Base-by-base conservation (phyloP, 2,797 vertebrate genomes). In the Enteromius radiatus region DNA sequence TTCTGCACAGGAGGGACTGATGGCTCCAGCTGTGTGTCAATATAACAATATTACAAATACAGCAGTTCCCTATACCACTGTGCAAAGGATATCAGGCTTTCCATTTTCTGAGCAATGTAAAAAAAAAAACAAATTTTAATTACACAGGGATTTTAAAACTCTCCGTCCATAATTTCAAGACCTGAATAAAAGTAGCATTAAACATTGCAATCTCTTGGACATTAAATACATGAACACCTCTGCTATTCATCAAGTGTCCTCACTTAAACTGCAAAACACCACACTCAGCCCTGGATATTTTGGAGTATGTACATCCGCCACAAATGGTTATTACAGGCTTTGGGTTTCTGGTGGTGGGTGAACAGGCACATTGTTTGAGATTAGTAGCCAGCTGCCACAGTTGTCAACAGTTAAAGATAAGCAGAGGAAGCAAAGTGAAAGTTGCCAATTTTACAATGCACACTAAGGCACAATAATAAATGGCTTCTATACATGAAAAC, bases 1-100 rank as follows among this genome's bases (percentile, higher is more conserved):
- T 94, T 97, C 94, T 97, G 96, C 78, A 97, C 96, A 5, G 98
- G 98, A 31, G 98, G 98, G 83, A 93, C 90, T 9, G 89, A 90
- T 0, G 91, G 89, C 74, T 97, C 96, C 95, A 96, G 88, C 98
- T 99, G 92, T 67, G 71, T 91, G 75, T 63, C 77, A 90, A 41
- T 8, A 1, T 1, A 64, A 10, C 68, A 81, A 45, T n/a, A 73
- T 52, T 10, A 74, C 45, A 52, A 59, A 68, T 54, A 43, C 26
- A 71, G 17, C 17, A 31, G 19, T 49, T 14, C 21, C 5, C 23
- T 49, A 78, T 7, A 38, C 8, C 43, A 23, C 8, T 23, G 36
- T 0, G 0, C 21, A 52, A 19, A 38, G 3, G 1, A 52, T 33
- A 43, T 69, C 3, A 41, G 1, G n/a, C 36, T 38, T 38, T 59